Evolutionary conservation across 2,113 vertebrate species (phyloP).

Genomic region (Nerophis ophidion): DNA sequence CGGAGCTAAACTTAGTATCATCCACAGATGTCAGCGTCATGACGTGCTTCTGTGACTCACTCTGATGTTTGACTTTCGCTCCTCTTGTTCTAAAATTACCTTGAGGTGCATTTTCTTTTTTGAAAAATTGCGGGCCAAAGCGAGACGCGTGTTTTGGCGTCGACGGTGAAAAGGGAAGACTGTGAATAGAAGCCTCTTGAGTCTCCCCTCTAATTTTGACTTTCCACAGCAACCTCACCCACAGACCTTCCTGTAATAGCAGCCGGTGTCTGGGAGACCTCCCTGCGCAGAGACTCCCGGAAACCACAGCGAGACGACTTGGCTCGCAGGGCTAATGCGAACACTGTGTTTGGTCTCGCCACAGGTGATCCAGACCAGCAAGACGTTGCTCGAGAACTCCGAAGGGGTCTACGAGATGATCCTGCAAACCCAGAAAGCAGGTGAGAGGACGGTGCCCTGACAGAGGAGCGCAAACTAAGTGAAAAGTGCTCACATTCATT

Average conservation of each 20-base stretch:
- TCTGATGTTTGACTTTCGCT: not conserved
- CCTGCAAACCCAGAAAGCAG: conserved; percentile 87
- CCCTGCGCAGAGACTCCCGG: conserved; percentile 21
- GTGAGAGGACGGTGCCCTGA: conserved; percentile 36
- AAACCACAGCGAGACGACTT: conserved; percentile 23
- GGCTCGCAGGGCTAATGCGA: conserved; percentile 17
- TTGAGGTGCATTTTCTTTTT: conserved; percentile 6
- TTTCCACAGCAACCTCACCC: conserved; percentile 36
- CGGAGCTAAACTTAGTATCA: conserved; percentile 42
- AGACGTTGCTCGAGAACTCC: conserved; percentile 80
- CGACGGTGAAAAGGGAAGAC: too few relatives aligned
- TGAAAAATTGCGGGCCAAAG: not conserved
- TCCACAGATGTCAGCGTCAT: conserved; percentile 19
- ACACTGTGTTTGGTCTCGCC: conserved; percentile 19
- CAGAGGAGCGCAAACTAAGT: not conserved
- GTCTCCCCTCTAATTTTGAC: conserved; percentile 49
- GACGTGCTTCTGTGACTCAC: conserved; percentile 9
- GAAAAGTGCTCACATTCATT: too few relatives aligned
- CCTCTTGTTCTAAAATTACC: conserved; percentile 6
- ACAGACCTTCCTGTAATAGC: conserved; percentile 33
- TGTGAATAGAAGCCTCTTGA: conserved; percentile 31
- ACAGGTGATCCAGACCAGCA: conserved; percentile 94
- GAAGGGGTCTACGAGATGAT: conserved; percentile 86
- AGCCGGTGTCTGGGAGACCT: conserved; percentile 28
- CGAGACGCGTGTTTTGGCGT: too few relatives aligned